Evolutionary conservation across 2,888 invertebrate genomes (phyloP).

Genomic region (Drosophila anomelani): DNA sequence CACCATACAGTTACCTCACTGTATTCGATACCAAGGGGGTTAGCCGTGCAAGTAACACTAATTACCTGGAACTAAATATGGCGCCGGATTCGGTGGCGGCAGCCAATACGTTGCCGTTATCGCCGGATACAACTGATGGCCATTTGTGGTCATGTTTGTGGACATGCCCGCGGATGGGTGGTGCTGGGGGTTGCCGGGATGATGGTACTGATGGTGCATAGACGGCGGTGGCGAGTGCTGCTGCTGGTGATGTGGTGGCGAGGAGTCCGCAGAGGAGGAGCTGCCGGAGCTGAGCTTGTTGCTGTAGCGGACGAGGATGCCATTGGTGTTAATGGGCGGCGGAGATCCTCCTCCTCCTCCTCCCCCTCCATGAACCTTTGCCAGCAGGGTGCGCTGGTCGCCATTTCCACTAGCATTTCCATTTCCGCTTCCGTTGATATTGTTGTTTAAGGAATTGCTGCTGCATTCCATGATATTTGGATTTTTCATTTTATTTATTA

Average conservation of each 20-base stretch:
- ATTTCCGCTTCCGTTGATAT: conserved; percentile 39
- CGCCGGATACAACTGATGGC: conserved; percentile 88
- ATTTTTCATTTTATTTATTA: conserved; percentile 81
- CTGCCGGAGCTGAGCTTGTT: conserved; percentile 29
- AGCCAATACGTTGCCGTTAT: conserved; percentile 94
- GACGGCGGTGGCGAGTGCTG: conserved; percentile 55
- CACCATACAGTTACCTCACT: conserved; percentile 2
- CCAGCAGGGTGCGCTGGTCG: conserved; percentile 66
- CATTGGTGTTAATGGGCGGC: conserved; percentile 34
- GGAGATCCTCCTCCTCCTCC: conserved; percentile 23
- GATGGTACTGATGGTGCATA: conserved; percentile 44
- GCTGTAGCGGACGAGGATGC: conserved; percentile 13
- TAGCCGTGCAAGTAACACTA: conserved; percentile 72
- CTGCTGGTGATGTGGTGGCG: conserved; percentile 53
- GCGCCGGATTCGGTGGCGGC: conserved; percentile 91
- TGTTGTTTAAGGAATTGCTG: conserved; percentile 64
- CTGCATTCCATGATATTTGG: conserved; percentile 78
- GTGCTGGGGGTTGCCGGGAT: conserved; percentile 23
- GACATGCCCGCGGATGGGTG: conserved; percentile 48
- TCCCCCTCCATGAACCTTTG: conserved; percentile 39
- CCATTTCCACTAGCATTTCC: conserved; percentile 71
- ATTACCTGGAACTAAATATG: conserved; percentile 94
- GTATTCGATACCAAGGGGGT: conserved; percentile 22
- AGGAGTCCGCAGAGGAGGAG: conserved; percentile 40
- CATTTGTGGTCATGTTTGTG: conserved; percentile 76